Conservation (phyloP, 1,140 invertebrate species). For the Laupala kohalensis region DNA sequence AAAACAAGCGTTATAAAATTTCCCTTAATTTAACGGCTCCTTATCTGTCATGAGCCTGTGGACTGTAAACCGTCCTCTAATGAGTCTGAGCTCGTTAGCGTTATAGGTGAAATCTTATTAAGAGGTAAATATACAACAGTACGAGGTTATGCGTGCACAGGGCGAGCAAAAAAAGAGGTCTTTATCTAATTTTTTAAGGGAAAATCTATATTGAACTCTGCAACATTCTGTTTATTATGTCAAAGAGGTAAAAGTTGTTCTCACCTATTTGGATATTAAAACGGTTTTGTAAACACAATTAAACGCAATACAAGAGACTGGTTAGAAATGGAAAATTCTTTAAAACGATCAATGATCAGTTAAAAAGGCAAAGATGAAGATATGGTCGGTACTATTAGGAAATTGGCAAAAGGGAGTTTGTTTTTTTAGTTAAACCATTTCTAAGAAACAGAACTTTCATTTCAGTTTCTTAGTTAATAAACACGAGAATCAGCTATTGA, state of each 20-base stretch:
- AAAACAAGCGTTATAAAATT: not conserved
- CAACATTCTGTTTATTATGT: not conserved
- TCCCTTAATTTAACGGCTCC: not conserved
- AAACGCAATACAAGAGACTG: no score
- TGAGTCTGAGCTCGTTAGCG: not conserved
- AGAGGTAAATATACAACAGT: not conserved
- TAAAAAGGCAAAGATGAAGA: no score
- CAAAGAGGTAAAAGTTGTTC: not conserved
- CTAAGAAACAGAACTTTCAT: no score
- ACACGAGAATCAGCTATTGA: no score
- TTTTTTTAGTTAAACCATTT: no score
- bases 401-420: no score
- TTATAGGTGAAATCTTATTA: not conserved
- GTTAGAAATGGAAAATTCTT: no score
- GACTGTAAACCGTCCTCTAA: not conserved
- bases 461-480: no score
- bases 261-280: not conserved
- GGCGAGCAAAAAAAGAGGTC: not conserved
- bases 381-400: no score
- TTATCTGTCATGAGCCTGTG: not conserved
- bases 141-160: not conserved
- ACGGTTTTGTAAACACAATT: no score
- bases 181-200: not conserved
- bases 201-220: not conserved
- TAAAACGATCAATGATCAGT: no score